These are phyloP conservation scores for Cranoglanis bouderius DNA, from an alignment of 2,113 vertebrate genomes.

Conservation along the genomic window DNA sequence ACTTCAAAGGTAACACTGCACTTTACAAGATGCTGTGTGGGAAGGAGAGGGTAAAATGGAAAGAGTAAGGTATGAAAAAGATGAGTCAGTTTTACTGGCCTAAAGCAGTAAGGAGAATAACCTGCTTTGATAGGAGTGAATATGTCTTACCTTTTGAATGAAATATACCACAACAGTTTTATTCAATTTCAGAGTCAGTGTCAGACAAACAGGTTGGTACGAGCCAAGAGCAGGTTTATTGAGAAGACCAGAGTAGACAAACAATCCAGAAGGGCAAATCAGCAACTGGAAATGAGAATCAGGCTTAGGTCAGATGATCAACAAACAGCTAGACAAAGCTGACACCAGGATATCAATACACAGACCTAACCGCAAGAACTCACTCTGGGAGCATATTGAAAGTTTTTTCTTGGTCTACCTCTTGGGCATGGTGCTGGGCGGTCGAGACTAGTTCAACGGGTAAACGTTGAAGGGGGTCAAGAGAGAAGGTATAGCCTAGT, in stretches of 20 bases:
- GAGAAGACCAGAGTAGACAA: background rate
- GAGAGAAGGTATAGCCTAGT: too few species aligned
- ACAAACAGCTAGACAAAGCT: background rate
- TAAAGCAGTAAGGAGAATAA: too few species aligned
- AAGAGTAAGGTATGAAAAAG: background rate
- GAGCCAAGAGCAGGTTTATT: background rate
- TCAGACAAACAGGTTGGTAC: background rate
- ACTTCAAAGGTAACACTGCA: background rate
- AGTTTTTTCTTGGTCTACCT: background rate
- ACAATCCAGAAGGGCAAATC: background rate
- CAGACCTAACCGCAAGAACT: background rate
- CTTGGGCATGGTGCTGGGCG: background rate
- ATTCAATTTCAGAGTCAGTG: background rate
- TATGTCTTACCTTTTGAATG: background rate
- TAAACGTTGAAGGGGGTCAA: background rate
- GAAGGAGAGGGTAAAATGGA: background rate
- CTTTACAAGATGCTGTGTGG: background rate
- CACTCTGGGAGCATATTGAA: background rate
- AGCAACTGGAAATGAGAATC: background rate
- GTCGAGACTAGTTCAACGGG: background rate
- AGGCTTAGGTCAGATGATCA: background rate
- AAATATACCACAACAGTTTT: background rate
- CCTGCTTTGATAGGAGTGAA: background rate
- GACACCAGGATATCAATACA: background rate
- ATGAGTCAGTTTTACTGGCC: background rate